phyloP scores from a whole-genome alignment of 1,140 invertebrate species.

The Globodera rostochiensis region DNA sequence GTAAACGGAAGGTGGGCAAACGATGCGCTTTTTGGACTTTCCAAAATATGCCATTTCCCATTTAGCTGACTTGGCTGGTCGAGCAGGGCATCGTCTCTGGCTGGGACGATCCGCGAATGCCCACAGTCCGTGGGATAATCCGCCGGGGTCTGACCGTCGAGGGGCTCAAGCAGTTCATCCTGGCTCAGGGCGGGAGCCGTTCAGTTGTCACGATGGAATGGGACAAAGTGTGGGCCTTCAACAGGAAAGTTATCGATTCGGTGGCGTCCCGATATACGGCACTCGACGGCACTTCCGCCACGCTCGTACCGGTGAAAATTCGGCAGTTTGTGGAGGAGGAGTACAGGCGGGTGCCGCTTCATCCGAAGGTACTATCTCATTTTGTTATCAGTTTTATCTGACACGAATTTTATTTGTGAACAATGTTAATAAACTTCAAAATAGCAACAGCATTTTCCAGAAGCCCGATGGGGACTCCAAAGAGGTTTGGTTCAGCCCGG shows the following conservation, averaged over 20 bases:
- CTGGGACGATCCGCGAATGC: constrained; percentile 98
- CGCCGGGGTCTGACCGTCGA: constrained; percentile 94
- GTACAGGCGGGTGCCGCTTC: constrained; percentile 70
- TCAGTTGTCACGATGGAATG: constrained; percentile 99
- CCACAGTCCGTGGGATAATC: constrained; percentile 92
- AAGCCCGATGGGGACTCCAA: constrained; percentile 75
- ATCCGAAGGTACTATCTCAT: constrained; percentile 77
- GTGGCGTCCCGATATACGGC: constrained; percentile 90
- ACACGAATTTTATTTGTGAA: too few relatives aligned
- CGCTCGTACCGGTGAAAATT: constrained; percentile 33
- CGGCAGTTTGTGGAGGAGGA: constrained; percentile 16
- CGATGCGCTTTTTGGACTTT: too few relatives aligned
- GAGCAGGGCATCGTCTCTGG: constrained; percentile 88
- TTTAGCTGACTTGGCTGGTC: constrained; percentile 88
- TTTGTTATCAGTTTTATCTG: too few relatives aligned
- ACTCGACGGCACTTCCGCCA: constrained; percentile 69
- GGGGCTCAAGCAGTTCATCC: constrained; percentile 93
- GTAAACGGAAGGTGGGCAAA: constrained; percentile 78
- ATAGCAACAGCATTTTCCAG: constrained; percentile 26
- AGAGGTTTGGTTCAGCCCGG: constrained; percentile 76
- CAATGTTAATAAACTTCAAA: neutral
- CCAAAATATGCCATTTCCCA: too few relatives aligned
- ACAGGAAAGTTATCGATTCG: constrained; percentile 94
- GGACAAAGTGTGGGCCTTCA: constrained; percentile 99
- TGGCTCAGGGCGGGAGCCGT: constrained; percentile 95